phyloP scores from a whole-genome alignment of 2,113 vertebrate species.

The Ciconia boyciana region DNA sequence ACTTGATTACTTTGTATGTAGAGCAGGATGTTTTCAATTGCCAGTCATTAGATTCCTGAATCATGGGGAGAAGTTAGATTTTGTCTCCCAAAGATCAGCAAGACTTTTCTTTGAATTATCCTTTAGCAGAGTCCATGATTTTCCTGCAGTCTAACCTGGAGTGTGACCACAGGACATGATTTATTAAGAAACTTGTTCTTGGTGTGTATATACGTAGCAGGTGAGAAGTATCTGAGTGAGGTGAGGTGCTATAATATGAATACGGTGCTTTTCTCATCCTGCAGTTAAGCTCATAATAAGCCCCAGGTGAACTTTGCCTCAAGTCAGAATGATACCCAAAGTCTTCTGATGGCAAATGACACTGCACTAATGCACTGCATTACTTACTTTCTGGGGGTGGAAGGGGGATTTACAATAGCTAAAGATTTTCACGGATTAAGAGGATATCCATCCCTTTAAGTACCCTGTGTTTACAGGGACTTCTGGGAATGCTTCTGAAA shows the following conservation, averaged over 20 bases:
- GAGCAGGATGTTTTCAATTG: background rate
- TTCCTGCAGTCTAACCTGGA: background rate
- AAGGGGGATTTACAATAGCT: background rate
- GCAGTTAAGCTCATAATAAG: background rate
- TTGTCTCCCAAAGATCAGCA: background rate
- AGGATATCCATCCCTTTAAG: background rate
- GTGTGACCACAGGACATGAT: background rate
- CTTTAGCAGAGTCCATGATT: background rate
- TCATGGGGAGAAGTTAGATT: background rate
- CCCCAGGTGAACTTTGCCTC: background rate
- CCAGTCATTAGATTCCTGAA: background rate
- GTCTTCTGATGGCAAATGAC: background rate
- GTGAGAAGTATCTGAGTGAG: background rate
- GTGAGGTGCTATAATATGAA: background rate
- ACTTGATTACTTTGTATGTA: background rate
- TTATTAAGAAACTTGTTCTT: background rate
- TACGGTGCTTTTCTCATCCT: background rate
- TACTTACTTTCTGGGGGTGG: background rate
- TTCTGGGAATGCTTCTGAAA: slow-evolving; percentile 19
- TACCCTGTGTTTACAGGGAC: background rate
- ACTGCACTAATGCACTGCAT: background rate
- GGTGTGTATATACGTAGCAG: fast-evolving
- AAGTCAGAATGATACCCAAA: background rate
- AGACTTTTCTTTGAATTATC: background rate
- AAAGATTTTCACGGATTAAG: background rate